Conservation (phyloP, 23 tunicate species). For the Styela clava region DNA sequence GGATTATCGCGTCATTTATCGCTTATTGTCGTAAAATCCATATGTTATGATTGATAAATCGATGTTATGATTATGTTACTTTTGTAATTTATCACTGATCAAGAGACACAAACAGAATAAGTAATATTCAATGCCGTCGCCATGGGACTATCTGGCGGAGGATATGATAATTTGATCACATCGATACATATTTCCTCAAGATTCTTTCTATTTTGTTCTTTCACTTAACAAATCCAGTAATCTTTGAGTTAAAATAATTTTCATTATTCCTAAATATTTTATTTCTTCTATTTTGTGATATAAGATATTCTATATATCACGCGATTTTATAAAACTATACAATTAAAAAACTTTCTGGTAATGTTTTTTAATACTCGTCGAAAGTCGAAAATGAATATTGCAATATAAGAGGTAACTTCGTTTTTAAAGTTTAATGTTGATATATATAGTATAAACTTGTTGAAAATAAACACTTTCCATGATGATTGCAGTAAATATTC, state of each 20-base stretch:
- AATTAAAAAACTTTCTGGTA: too few relatives aligned
- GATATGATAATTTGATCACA: not conserved
- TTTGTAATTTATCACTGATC: not conserved
- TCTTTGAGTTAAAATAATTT: not conserved
- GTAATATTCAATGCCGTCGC: not conserved
- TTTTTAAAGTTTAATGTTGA: not conserved
- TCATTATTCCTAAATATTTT: too few relatives aligned
- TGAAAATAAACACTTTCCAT: not conserved
- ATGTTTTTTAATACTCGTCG: too few relatives aligned
- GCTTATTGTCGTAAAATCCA: not conserved
- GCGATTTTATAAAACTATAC: too few relatives aligned
- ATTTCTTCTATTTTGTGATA: too few relatives aligned
- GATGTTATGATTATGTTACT: not conserved
- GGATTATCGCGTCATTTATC: not conserved
- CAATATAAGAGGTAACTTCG: not conserved
- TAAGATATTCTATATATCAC: too few relatives aligned
- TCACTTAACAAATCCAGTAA: not conserved
- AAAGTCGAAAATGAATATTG: too few relatives aligned
- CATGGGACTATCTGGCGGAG: not conserved
- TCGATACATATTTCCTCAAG: not conserved
- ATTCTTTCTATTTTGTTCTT: too few relatives aligned
- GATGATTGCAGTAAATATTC: not conserved
- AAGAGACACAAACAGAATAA: not conserved
- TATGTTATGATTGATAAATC: not conserved
- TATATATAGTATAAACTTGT: not conserved